Evolutionary conservation across 2,113 vertebrate species (phyloP), one percentile per base, ranked within the genome.

Genomic region (Triplophysa dalaica): DNA sequence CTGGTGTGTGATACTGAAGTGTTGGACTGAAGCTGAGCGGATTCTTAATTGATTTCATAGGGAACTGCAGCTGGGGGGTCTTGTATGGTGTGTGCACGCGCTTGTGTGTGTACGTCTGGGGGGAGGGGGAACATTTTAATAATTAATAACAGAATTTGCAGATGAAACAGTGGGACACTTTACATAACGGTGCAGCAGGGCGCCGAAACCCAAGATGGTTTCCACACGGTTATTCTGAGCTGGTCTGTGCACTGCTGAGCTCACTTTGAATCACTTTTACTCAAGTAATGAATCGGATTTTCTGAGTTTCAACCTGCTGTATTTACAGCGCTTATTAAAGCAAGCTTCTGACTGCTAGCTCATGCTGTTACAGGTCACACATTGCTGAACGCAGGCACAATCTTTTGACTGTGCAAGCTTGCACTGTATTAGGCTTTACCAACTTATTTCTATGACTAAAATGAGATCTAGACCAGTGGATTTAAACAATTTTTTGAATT

Each of bases 1-100:
- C 64, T 85, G 77, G 65, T 83, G 80, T 81, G 81, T 86, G 58
- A 70, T 45, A 69, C 70, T 54, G 50, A 67, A 86, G 88, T 86
- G 79, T 82, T 81, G 82, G 87, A 87, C 86, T 88, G 89, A 88
- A 88, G 87, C 89, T 87, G 83, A 91, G 89, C 88, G 77, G 86
- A 89, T 86, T 88, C 89, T 85, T 93, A 92, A 93, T 93, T 93
- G 92, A 93, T 93, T 92, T 93, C 90, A 92, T 89, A 92, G 90
- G 91, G 92, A 92, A 90, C 88, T 84, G 85, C 87, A 75, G 88
- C 85, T 80, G 84, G 84, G 88, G 89, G 89, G 84, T 87, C 86
- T 82, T 85, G 85, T 81, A 86, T 89, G 82, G 26, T 24, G 70
- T 38, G 17, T 70, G 10, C 11, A 11, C 43, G 7, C 33, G 33